phyloP scores from a whole-genome alignment of 2,113 vertebrate species.

The Tragulus kanchil region DNA sequence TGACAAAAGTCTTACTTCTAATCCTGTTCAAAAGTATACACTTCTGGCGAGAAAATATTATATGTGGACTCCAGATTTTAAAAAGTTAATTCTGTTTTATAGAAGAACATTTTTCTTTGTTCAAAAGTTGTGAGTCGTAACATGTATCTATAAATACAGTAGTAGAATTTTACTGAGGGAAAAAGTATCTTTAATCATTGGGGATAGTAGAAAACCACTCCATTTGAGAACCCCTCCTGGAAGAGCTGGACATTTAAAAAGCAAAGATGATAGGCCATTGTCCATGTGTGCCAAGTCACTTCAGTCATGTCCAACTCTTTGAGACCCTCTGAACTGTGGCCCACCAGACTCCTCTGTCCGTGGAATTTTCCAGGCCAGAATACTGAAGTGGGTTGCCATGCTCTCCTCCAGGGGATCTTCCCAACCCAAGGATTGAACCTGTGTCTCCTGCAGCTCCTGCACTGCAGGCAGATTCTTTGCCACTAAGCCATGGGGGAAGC shows the following conservation, averaged over 20 bases:
- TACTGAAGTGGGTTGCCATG: neutral
- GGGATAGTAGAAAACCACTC: neutral
- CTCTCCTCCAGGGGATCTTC: neutral
- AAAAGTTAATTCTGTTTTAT: constrained; percentile 1
- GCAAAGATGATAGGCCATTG: neutral
- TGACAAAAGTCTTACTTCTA: neutral
- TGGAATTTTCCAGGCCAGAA: neutral
- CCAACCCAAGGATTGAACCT: neutral
- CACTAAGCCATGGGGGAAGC: neutral
- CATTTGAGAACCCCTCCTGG: neutral
- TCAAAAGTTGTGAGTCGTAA: constrained; percentile 30
- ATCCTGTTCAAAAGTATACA: neutral
- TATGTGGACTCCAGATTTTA: neutral
- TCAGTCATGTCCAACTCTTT: neutral
- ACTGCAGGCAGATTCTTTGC: neutral
- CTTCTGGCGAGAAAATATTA: constrained; percentile 17
- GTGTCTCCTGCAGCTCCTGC: neutral
- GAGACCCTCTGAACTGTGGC: neutral
- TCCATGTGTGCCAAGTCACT: neutral
- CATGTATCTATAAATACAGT: neutral
- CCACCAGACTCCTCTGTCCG: neutral
- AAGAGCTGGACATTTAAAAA: neutral
- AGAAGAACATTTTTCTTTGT: neutral
- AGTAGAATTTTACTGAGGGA: neutral
- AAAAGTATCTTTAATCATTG: neutral